phyloP scores from a whole-genome alignment of 2,113 vertebrate genomes.

The Microcebus jonahi region DNA sequence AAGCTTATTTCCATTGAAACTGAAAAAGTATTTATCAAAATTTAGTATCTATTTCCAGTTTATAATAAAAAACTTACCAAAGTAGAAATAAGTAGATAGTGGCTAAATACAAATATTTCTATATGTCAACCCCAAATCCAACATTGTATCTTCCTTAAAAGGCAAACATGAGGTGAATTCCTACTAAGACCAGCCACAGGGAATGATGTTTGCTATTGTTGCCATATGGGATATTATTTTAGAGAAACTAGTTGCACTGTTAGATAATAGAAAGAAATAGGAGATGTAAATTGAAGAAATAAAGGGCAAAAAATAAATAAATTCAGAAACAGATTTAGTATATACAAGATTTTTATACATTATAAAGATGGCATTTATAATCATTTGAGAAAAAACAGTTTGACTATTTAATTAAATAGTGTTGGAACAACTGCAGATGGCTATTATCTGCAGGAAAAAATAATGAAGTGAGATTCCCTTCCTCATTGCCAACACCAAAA shows the following conservation, averaged over 20 bases:
- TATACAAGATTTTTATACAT: neutral
- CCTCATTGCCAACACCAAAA: neutral
- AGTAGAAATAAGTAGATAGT: neutral
- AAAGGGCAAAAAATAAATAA: neutral
- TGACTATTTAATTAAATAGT: neutral
- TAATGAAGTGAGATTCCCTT: neutral
- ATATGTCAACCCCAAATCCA: neutral
- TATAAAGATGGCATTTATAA: neutral
- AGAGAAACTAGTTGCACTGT: neutral
- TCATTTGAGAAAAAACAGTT: neutral
- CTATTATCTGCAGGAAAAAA: neutral
- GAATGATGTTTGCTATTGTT: rapidly evolving
- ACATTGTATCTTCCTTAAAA: neutral
- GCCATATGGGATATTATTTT: rapidly evolving
- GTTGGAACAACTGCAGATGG: neutral
- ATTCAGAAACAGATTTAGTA: neutral
- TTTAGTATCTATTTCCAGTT: neutral
- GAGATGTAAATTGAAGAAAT: neutral
- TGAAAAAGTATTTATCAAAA: neutral
- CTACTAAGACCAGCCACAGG: rapidly evolving
- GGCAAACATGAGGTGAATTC: rapidly evolving
- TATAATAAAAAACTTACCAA: neutral
- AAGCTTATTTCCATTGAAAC: neutral
- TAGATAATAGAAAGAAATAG: neutral
- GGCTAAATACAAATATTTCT: neutral